Evolutionary conservation across 2,797 vertebrate species (phyloP).

Genomic region (Argyrosomus regius): DNA sequence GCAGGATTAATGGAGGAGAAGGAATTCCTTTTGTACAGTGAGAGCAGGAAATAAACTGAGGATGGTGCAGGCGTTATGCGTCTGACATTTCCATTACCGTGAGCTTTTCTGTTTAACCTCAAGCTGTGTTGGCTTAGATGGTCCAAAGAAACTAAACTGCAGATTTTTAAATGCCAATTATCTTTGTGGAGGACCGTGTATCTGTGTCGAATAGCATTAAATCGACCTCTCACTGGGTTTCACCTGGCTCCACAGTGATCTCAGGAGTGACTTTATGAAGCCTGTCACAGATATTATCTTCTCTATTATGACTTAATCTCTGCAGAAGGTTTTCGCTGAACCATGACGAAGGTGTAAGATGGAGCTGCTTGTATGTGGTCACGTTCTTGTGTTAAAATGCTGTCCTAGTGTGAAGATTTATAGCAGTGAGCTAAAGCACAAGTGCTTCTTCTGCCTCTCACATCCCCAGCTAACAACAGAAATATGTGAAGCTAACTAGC

Average conservation of each 20-base stretch:
- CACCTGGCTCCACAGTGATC: slow-evolving; percentile 40
- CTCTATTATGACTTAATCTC: slow-evolving; percentile 21
- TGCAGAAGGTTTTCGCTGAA: slow-evolving; percentile 26
- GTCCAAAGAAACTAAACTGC: slow-evolving; percentile 20
- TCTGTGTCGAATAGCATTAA: not conserved
- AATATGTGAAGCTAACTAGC: too few relatives aligned
- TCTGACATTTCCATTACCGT: slow-evolving; percentile 47
- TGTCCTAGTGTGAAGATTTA: not conserved
- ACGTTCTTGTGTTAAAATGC: not conserved
- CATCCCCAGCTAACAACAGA: too few relatives aligned
- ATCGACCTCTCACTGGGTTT: slow-evolving; percentile 25
- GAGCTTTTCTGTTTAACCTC: slow-evolving; percentile 43
- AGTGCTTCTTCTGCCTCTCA: not conserved
- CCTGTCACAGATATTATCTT: slow-evolving; percentile 22
- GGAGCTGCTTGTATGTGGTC: not conserved
- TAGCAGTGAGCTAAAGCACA: not conserved
- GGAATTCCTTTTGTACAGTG: slow-evolving; percentile 68
- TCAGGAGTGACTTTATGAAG: slow-evolving; percentile 40
- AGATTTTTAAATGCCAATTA: slow-evolving; percentile 9
- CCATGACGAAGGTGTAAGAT: slow-evolving; percentile 14
- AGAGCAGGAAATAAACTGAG: slow-evolving; percentile 60
- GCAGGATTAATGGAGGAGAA: slow-evolving; percentile 75
- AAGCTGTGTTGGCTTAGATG: not conserved
- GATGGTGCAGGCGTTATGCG: slow-evolving; percentile 25
- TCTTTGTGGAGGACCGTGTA: not conserved